A percentile compares a stretch with the other conserved stretches of the same genome.
Evolutionary conservation across 1,140 invertebrate species (phyloP).

Genomic region (Leucophenga varia): DNA sequence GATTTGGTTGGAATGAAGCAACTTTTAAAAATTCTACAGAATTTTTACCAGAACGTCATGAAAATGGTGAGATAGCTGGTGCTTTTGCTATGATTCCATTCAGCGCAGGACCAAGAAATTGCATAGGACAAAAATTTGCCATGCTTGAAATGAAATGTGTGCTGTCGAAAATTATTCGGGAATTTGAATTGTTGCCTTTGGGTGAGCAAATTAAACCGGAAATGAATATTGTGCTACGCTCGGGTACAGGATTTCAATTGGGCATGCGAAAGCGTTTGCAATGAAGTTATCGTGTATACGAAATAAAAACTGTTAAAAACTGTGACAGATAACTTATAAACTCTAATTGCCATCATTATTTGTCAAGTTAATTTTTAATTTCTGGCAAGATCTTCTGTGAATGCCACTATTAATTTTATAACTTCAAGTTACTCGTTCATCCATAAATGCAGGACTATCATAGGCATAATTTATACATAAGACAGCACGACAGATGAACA

Average conservation of each 20-base stretch:
- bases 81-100: constrained; percentile 68
- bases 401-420: too few species aligned
- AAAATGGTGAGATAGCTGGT: constrained; percentile 41
- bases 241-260: constrained; percentile 36
- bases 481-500: too few species aligned
- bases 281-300: too few species aligned
- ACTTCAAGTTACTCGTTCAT: too few species aligned
- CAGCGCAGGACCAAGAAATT: constrained; percentile 70
- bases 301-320: too few species aligned
- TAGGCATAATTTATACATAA: too few species aligned
- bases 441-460: too few species aligned
- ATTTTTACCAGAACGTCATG: constrained; percentile 69
- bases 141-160: constrained; percentile 48
- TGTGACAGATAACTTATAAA: too few species aligned
- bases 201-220: constrained; percentile 29
- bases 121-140: constrained; percentile 62
- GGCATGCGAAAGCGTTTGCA: constrained; percentile 25
- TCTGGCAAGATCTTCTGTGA: too few species aligned
- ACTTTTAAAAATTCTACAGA: constrained; percentile 22
- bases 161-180: constrained; percentile 43
- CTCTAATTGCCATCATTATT: too few species aligned
- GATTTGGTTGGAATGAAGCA: constrained; percentile 30
- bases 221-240: constrained; percentile 40
- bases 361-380: too few species aligned
- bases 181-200: constrained; percentile 56